A percentile compares a stretch with the other conserved stretches of the same genome.
Conservation (phyloP, 2,113 vertebrate genomes). For the Hippocampus abdominalis region DNA sequence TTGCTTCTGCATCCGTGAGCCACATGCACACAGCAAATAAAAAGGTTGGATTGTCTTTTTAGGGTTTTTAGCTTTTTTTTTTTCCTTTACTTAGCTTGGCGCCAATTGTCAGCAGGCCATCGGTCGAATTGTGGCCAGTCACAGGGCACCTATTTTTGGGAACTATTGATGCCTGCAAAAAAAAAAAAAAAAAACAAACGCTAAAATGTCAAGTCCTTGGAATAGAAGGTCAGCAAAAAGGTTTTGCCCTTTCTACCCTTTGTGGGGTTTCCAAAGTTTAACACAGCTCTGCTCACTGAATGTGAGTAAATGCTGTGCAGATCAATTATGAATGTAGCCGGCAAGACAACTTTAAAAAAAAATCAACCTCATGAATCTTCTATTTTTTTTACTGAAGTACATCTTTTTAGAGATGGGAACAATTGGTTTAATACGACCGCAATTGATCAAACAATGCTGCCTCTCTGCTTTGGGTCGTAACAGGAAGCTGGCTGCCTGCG, state of each 20-base stretch:
- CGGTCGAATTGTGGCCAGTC: too few species aligned
- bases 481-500: conserved; percentile 59
- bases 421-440: not conserved
- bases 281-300: not conserved
- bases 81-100: too few species aligned
- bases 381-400: not conserved
- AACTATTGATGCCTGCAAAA: not conserved
- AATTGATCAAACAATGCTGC: conserved; percentile 30
- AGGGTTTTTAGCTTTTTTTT: too few species aligned
- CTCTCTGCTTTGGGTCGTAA: conserved; percentile 29
- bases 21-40: too few species aligned
- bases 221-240: conserved; percentile 1
- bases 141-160: not conserved
- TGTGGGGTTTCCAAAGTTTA: not conserved
- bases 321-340: not conserved
- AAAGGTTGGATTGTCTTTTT: too few species aligned
- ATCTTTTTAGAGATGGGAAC: not conserved
- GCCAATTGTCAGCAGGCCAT: too few species aligned
- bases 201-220: not conserved
- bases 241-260: conserved; percentile 6
- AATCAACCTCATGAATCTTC: not conserved
- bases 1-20: too few species aligned
- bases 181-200: not conserved
- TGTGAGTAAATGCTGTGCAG: not conserved
- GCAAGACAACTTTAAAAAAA: not conserved